phyloP scores from a whole-genome alignment of 2,113 vertebrate species.

The Pterophyllum scalare region DNA sequence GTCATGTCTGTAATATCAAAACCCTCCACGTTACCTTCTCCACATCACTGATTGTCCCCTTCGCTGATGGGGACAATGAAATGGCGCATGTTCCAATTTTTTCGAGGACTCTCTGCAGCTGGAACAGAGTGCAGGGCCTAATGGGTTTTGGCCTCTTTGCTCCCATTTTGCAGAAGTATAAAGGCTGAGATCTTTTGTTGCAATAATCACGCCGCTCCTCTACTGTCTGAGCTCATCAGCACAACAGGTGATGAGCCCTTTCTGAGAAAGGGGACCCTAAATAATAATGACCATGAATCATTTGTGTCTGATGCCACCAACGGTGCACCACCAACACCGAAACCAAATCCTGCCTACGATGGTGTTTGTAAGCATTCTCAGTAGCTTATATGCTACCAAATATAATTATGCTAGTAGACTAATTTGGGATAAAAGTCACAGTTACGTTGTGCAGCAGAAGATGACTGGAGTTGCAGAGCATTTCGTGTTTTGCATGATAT shows the following conservation, averaged over 20 bases:
- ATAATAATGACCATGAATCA: background rate
- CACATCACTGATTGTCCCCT: background rate
- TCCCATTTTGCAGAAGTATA: conserved; percentile 15
- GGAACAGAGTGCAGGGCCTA: background rate
- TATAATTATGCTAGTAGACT: background rate
- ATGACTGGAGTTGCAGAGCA: background rate
- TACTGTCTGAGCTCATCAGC: background rate
- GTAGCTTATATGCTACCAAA: background rate
- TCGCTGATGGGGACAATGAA: conserved; percentile 20
- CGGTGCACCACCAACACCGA: background rate
- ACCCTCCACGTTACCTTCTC: background rate
- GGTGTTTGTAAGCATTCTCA: background rate
- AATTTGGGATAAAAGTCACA: background rate
- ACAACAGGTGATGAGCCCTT: background rate
- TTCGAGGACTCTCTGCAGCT: conserved; percentile 16
- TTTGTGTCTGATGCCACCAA: background rate
- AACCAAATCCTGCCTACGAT: background rate
- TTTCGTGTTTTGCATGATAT: background rate
- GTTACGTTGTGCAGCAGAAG: background rate
- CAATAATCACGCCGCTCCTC: conserved; percentile 12
- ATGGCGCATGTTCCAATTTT: conserved; percentile 17
- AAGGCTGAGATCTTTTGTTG: conserved; percentile 2
- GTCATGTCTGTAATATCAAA: background rate
- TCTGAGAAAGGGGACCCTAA: background rate
- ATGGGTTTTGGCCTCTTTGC: conserved; percentile 40